These are phyloP conservation scores for Eugnorisma glareosa DNA, from an alignment of 2,888 invertebrate species.

Conservation along the genomic window DNA sequence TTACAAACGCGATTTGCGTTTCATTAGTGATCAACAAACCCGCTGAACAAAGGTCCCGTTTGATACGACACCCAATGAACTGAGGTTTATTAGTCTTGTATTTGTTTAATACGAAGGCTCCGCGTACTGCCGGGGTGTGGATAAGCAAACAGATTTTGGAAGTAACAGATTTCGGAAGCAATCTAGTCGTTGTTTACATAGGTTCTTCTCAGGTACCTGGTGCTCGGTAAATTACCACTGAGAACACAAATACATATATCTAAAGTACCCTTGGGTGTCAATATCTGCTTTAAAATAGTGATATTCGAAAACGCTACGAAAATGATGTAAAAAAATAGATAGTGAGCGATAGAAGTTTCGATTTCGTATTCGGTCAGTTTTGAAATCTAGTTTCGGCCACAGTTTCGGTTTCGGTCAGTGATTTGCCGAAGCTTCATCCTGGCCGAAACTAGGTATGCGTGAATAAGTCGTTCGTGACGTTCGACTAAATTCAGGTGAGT, in stretches of 20 bases:
- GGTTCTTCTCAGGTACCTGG: conserved; percentile 67
- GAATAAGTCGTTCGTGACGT: not conserved
- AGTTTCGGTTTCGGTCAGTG: not conserved
- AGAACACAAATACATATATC: not conserved
- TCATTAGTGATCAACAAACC: conserved; percentile 66
- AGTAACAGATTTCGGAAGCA: conserved; percentile 79
- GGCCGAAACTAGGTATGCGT: not conserved
- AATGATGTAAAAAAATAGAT: not conserved
- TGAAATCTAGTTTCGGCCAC: not conserved
- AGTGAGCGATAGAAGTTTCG: not conserved
- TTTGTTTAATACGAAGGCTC: conserved; percentile 75
- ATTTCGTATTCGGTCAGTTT: not conserved
- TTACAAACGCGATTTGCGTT: conserved; percentile 65
- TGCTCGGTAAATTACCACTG: conserved; percentile 52
- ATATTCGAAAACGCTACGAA: not conserved
- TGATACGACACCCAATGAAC: conserved; percentile 71
- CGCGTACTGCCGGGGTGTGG: conserved; percentile 66
- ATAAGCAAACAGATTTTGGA: conserved; percentile 77
- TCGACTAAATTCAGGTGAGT: not conserved
- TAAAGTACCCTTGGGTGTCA: not conserved
- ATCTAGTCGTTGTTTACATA: conserved; percentile 76
- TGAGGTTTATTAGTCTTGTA: conserved; percentile 80
- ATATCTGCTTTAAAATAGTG: not conserved
- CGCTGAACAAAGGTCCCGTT: conserved; percentile 66
- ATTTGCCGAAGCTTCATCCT: not conserved